Conservation (phyloP, 2,888 invertebrate genomes). For the Rhagonycha lutea region DNA sequence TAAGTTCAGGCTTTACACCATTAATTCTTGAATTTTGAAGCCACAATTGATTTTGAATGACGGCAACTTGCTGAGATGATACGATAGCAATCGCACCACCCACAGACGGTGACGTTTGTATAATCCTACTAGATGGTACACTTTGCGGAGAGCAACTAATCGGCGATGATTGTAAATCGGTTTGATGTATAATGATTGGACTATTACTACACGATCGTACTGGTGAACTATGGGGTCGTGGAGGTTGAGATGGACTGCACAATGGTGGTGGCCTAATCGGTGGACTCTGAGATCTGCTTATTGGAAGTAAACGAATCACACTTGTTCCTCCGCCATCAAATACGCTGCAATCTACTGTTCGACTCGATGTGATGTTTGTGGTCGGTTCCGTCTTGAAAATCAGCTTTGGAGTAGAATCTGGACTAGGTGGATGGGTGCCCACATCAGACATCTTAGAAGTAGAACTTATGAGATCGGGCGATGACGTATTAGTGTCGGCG, state of each 20-base stretch:
- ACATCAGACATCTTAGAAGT: constrained; percentile 79
- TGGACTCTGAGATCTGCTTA: constrained; percentile 51
- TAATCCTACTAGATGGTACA: constrained; percentile 36
- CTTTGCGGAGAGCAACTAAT: constrained; percentile 26
- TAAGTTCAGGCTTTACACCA: constrained; percentile 80
- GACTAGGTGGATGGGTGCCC: constrained; percentile 62
- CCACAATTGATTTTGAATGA: constrained; percentile 52
- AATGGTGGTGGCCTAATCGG: constrained; percentile 49
- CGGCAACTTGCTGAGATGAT: constrained; percentile 39
- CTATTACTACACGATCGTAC: constrained; percentile 50
- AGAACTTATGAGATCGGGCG: constrained; percentile 83
- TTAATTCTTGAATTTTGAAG: constrained; percentile 66
- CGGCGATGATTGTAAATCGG: constrained; percentile 43
- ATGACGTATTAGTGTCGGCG: constrained; percentile 91
- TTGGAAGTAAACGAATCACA: constrained; percentile 50
- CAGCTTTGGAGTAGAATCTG: constrained; percentile 63
- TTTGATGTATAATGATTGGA: constrained; percentile 49
- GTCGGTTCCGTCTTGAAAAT: constrained; percentile 57
- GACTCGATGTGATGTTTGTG: constrained; percentile 55
- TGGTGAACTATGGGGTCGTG: constrained; percentile 54
- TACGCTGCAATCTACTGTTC: constrained; percentile 59
- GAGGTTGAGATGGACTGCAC: constrained; percentile 50
- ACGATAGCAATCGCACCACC: constrained; percentile 31
- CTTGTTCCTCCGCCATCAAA: constrained; percentile 57
- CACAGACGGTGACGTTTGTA: constrained; percentile 25